phyloP scores from a whole-genome alignment of 2,113 vertebrate genomes.

The Scomber scombrus region DNA sequence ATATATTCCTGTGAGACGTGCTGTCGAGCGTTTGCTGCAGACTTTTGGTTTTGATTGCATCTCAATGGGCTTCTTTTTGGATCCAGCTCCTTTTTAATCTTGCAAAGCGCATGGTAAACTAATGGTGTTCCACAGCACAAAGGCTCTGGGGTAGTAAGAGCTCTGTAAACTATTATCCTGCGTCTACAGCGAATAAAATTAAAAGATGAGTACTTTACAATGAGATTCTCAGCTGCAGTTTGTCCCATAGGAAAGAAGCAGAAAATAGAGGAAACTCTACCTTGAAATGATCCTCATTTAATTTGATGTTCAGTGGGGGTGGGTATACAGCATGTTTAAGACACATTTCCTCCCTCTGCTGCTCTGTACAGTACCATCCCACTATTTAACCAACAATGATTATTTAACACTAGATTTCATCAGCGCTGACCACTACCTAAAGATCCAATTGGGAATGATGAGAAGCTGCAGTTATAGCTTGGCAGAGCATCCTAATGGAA shows the following conservation, averaged over 20 bases:
- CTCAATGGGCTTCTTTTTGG: slow-evolving; percentile 66
- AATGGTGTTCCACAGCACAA: slow-evolving; percentile 32
- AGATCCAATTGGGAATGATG: slow-evolving; percentile 41
- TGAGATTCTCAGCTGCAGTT: slow-evolving; percentile 8
- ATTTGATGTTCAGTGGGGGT: slow-evolving; percentile 23
- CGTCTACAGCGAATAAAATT: slow-evolving; percentile 43
- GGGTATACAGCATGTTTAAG: not conserved
- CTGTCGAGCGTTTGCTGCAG: slow-evolving; percentile 59
- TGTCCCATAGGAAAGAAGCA: not conserved
- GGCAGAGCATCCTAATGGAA: slow-evolving; percentile 35
- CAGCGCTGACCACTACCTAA: slow-evolving; percentile 36
- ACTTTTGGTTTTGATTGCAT: slow-evolving; percentile 71
- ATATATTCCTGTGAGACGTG: slow-evolving; percentile 56
- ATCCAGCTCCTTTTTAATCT: slow-evolving; percentile 64
- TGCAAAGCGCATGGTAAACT: slow-evolving; percentile 41
- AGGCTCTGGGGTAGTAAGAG: slow-evolving; percentile 38
- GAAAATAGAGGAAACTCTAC: slow-evolving; percentile 24
- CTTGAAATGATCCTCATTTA: slow-evolving; percentile 29
- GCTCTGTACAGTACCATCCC: not conserved
- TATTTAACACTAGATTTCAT: slow-evolving; percentile 19
- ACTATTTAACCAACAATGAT: slow-evolving; percentile 23
- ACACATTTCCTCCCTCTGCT: slow-evolving; percentile 20
- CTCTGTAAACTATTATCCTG: slow-evolving; percentile 45
- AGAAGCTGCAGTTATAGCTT: slow-evolving; percentile 38
- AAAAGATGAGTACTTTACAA: slow-evolving; percentile 44